Evolutionary conservation across 37 sponge, comb jelly and placozoan genomes (phyloP).

Genomic region (Halisarca cf. caerulea): DNA sequence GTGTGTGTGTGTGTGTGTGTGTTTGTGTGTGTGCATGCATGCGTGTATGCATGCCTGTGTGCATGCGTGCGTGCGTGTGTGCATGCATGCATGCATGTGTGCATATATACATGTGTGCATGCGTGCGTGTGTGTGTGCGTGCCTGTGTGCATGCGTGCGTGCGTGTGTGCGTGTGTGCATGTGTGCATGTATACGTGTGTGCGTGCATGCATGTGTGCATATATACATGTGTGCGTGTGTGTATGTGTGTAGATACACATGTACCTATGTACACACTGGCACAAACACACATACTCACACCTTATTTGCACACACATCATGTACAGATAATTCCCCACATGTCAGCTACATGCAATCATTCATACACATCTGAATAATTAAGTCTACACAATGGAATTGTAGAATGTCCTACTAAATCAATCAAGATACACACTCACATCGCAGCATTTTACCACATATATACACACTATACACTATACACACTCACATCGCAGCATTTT

Average conservation of each 20-base stretch:
- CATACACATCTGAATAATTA: too few relatives aligned
- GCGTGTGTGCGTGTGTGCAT: constrained; percentile 8
- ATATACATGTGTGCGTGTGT: not conserved
- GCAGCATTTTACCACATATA: too few relatives aligned
- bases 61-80: not conserved
- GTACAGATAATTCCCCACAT: too few relatives aligned
- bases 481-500: too few relatives aligned
- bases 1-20: not conserved
- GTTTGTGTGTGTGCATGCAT: not conserved
- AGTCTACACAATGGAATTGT: too few relatives aligned
- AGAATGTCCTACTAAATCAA: too few relatives aligned
- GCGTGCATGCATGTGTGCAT: not conserved
- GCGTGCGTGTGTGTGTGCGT: constrained; percentile 16
- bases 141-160: constrained; percentile 13
- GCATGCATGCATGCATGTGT: not conserved
- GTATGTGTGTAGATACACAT: not conserved
- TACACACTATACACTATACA: not conserved
- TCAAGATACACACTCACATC: too few relatives aligned
- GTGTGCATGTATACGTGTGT: not conserved
- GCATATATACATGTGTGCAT: not conserved
- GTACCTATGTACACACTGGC: too few relatives aligned
- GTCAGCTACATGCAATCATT: too few relatives aligned
- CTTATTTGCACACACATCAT: too few relatives aligned
- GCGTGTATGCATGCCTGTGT: not conserved
- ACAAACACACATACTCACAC: too few relatives aligned